Conservation (phyloP, 2,113 vertebrate species). For the Rostratula benghalensis region DNA sequence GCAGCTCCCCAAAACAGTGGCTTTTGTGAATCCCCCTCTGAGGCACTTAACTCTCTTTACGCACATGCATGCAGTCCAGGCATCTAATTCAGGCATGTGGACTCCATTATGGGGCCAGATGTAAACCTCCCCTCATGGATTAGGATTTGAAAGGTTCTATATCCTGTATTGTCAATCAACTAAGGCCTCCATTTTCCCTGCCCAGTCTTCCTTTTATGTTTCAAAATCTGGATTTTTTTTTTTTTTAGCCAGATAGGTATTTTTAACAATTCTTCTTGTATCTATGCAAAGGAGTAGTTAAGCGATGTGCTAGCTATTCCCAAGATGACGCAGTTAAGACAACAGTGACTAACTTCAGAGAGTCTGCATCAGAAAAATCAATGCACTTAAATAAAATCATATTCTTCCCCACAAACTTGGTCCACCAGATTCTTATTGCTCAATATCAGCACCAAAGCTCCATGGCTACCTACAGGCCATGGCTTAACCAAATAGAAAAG, state of each 20-base stretch:
- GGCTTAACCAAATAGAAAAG: neutral
- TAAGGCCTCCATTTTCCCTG: neutral
- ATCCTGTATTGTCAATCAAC: neutral
- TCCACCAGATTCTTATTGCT: neutral
- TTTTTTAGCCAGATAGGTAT: neutral
- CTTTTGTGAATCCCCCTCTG: neutral
- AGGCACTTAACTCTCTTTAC: neutral
- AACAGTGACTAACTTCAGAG: neutral
- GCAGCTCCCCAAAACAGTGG: neutral
- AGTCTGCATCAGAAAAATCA: neutral
- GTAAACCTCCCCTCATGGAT: neutral
- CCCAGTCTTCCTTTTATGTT: neutral
- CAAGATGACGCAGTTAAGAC: neutral
- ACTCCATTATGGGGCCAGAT: constrained; percentile 22
- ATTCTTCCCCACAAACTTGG: neutral
- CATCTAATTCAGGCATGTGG: constrained; percentile 11
- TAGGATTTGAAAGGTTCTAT: constrained; percentile 14
- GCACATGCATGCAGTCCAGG: neutral
- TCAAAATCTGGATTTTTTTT: neutral
- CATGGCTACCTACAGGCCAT: neutral
- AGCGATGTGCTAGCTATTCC: neutral
- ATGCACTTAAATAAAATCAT: neutral
- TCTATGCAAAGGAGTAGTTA: neutral
- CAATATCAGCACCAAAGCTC: neutral
- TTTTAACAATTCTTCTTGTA: neutral